Base-by-base conservation (phyloP, 2,797 vertebrate genomes). In the Muraenolepis orangiensis region DNA sequence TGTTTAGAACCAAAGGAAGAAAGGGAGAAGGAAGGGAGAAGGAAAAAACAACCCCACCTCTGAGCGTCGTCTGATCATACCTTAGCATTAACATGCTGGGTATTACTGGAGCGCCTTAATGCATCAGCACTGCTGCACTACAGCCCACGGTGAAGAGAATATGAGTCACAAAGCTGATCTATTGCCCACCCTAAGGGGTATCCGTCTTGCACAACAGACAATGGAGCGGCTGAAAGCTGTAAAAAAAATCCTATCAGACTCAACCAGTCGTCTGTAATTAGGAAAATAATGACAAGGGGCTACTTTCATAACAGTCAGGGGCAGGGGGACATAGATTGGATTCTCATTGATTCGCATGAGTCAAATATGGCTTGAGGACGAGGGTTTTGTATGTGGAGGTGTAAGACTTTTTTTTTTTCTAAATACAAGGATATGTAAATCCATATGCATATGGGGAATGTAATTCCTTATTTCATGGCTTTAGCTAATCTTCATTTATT, bases 201-300 rank as follows among this genome's bases (percentile, higher is more conserved):
- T 90, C 76, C 75, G 84, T 91, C 87, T 89, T 88, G 66, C 57
- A 76, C 74, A 82, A 86, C 83, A 86, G 82, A 89, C 79, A 87
- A 78, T 82, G 70, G 75, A 77, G 79, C 75, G 72, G 74, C 57
- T 78, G 74, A 85, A 87, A 88, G 81, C 85, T 80, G 88, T 85
- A 76, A 80, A 91, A 89, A 76, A 80, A 91, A 89, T 86, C 83
- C 85, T 88, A 89, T 91, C 90, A 92, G 91, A 93, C 90, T 87
- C 67, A 74, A 79, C 85, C 82, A 85, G 84, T 90, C 72, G 74
- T 70, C 80, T 84, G 77, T 91, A 87, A 90, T 90, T 87, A 89
- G 80, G 84, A 88, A 87, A 87, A 89, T 87, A 86, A 89, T 90
- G 84, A 89, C 85, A 87, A 70, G 78, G 78, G 61, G 68, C 34